phyloP scores from a whole-genome alignment of 1,140 invertebrate species.

The Aphaenogaster floridana region DNA sequence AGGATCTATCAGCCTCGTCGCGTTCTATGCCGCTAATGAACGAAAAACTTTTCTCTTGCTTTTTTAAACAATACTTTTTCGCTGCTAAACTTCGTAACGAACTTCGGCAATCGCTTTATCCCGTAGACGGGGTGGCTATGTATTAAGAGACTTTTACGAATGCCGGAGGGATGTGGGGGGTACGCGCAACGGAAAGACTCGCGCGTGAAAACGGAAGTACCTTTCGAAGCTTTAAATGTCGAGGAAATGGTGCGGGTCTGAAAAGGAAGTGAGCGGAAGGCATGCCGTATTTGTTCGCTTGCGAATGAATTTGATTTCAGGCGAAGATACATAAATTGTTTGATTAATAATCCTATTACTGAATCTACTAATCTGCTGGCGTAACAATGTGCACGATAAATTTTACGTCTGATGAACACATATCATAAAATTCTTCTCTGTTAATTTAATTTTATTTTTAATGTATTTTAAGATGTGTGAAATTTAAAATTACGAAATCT shows the following conservation, averaged over 20 bases:
- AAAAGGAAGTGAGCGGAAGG: neutral
- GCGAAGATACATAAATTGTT: neutral
- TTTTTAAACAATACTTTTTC: constrained; percentile 76
- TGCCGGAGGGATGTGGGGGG: neutral
- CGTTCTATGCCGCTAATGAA: constrained; percentile 74
- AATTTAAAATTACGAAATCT: neutral
- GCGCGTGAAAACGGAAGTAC: constrained; percentile 28
- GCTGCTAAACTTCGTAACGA: constrained; percentile 74
- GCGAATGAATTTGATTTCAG: neutral
- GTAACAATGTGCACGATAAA: neutral
- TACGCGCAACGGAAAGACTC: neutral
- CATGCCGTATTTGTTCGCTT: neutral
- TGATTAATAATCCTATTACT: constrained; percentile 16
- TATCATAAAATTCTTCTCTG: neutral
- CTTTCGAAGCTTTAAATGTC: constrained; percentile 19
- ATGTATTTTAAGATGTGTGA: neutral
- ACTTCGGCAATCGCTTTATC: constrained; percentile 79
- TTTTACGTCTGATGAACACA: neutral
- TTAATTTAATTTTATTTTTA: neutral
- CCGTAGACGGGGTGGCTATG: constrained; percentile 52
- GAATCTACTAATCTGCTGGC: neutral
- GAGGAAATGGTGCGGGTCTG: neutral
- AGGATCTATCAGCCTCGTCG: constrained; percentile 31
- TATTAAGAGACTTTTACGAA: constrained; percentile 67
- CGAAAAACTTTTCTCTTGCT: constrained; percentile 78